These are phyloP conservation scores for Enteromius paludinosus DNA, from an alignment of 2,797 vertebrate genomes.

Conservation along the genomic window DNA sequence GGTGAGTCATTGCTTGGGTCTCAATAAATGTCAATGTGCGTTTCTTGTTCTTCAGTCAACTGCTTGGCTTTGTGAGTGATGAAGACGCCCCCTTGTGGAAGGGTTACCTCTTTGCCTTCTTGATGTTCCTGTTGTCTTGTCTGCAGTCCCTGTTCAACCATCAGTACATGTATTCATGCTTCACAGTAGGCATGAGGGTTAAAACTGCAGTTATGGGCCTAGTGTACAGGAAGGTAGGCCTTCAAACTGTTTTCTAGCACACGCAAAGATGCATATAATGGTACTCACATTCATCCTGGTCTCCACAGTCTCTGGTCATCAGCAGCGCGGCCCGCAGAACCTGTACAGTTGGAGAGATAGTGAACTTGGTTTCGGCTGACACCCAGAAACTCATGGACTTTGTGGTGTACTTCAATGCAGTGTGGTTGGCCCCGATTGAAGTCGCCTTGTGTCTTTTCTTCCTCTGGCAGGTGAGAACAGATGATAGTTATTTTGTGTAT, in stretches of 20 bases:
- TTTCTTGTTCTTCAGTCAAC: conserved; percentile 72
- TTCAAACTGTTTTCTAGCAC: background rate
- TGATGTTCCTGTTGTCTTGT: conserved; percentile 82
- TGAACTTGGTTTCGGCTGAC: conserved; percentile 87
- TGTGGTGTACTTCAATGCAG: conserved; percentile 83
- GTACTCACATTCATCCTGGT: conserved; percentile 5
- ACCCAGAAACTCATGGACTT: conserved; percentile 86
- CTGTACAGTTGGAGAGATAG: conserved; percentile 81
- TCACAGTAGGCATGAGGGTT: conserved; percentile 84
- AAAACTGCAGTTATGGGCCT: conserved; percentile 85
- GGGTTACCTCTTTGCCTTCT: conserved; percentile 79
- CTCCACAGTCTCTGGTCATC: conserved; percentile 80
- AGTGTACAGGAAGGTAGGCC: conserved; percentile 86
- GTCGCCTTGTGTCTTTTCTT: conserved; percentile 86
- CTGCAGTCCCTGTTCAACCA: conserved; percentile 87
- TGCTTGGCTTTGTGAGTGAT: conserved; percentile 81
- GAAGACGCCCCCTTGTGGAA: conserved; percentile 77
- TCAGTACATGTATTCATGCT: conserved; percentile 83
- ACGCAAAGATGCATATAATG: background rate
- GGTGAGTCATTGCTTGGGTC: background rate
- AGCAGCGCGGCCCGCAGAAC: conserved; percentile 76
- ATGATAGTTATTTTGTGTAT: background rate
- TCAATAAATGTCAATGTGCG: background rate
- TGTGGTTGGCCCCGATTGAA: conserved; percentile 84
- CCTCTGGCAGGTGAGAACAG: conserved; percentile 84